phyloP scores from a whole-genome alignment of 2,797 vertebrate species.

The Poeciliopsis infans region DNA sequence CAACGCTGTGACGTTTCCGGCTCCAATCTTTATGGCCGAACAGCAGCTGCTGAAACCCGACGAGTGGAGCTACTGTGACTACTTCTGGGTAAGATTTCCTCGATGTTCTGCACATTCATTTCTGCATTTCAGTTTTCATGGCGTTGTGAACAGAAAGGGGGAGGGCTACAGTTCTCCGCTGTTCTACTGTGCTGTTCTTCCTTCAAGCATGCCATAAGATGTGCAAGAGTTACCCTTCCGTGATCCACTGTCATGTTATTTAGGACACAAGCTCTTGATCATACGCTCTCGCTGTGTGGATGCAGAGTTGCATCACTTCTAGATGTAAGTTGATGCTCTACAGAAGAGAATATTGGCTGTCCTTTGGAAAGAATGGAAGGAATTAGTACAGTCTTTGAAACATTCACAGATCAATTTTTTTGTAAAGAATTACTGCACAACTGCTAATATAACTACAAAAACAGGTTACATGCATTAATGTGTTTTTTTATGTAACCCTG shows the following conservation, averaged over 20 bases:
- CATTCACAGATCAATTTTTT: neutral
- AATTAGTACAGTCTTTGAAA: neutral
- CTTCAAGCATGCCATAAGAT: neutral
- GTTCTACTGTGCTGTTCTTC: neutral
- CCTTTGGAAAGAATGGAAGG: neutral
- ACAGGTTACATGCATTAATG: neutral
- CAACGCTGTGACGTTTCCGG: conserved; percentile 96
- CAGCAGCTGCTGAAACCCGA: conserved; percentile 95
- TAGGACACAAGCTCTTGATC: neutral
- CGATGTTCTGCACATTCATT: neutral
- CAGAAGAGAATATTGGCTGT: neutral
- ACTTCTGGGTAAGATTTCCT: conserved; percentile 90
- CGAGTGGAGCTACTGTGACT: conserved; percentile 99
- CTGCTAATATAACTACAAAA: neutral
- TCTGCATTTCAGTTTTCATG: neutral
- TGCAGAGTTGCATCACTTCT: neutral
- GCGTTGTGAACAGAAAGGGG: neutral
- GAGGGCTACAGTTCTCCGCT: neutral
- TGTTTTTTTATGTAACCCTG: neutral
- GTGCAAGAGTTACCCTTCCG: neutral
- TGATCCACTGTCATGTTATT: neutral
- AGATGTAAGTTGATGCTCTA: neutral
- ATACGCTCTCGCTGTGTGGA: neutral
- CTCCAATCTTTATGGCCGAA: conserved; percentile 87
- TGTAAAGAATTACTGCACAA: neutral